Evolutionary conservation across 64 coral and sea anemone genomes (phyloP), one percentile per base, ranked within the genome.

Genomic region (Hydrozoanthus tunicans): DNA sequence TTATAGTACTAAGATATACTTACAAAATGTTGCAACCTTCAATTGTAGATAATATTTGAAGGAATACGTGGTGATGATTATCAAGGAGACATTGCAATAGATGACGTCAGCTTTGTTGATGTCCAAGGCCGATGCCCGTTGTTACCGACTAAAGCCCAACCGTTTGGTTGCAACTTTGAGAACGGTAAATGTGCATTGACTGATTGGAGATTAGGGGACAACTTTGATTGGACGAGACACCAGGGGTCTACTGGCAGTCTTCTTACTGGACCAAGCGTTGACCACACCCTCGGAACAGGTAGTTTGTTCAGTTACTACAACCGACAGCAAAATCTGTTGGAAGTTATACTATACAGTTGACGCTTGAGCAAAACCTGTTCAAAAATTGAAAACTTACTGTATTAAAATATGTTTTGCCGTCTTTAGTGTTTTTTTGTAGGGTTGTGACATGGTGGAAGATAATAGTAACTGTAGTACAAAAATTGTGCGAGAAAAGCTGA

Each of bases 151-250:
- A 90, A 75, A 11, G 92, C 96, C 24, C 82, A 79, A 56, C 96
- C 96, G 7, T 98, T 98, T 81, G 96, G 92, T 10, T 98, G 96
- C 58, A 98, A 94, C 80, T 98, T 98, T 90, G 96, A 98, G 43
- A 90, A 52, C 79, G 96, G 91, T 3, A 60, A 91, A 9, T 98
- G 96, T 65, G 27, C 57, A 23, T 81, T 92, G 96, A 98, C 11
- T 12, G 93, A 98, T 78, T 62, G 73, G 53, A 52, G 27, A 11
- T 9, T 71, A 0, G 51, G 60, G 12, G 96, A 98, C 58, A 70
- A 65, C 3, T 98, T 98, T 86, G 93, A 98, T 57, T 98, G 96
- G 96, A 98, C 93, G 53, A 89, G 96, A 81, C 89, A 92, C 17
- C 90, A 89, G 70, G 96, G 96, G 9, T 92, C 93, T 13, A 98